Evolutionary conservation across 2,888 invertebrate species (phyloP).

Genomic region (Synergus itoensis): DNA sequence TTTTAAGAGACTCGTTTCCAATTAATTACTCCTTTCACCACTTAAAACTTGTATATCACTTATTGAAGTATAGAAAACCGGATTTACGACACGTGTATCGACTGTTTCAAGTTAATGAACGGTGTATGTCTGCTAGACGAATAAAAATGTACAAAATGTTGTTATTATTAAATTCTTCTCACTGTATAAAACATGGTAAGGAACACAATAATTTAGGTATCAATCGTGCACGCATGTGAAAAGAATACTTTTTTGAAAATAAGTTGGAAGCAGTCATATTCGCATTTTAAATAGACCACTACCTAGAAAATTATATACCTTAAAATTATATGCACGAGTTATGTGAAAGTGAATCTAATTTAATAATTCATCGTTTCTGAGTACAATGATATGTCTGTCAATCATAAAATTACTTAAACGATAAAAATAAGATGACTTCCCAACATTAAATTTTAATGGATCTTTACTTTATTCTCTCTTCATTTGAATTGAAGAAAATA

Average conservation of each 20-base stretch:
- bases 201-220: not conserved
- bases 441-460: not conserved
- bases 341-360: constrained; percentile 37
- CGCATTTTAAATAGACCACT: not conserved
- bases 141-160: too few relatives aligned
- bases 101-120: too few relatives aligned
- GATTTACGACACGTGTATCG: too few relatives aligned
- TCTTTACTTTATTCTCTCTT: not conserved
- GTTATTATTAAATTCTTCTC: too few relatives aligned
- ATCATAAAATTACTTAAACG: constrained; percentile 5
- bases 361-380: constrained; percentile 12
- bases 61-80: too few relatives aligned
- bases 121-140: too few relatives aligned
- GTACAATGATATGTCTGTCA: not conserved
- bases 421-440: not conserved
- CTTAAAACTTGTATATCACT: too few relatives aligned
- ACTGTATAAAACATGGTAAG: not conserved
- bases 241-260: not conserved
- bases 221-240: not conserved
- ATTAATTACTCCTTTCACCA: not conserved
- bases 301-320: constrained; percentile 27
- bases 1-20: not conserved
- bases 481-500: not conserved
- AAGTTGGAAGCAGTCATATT: not conserved
- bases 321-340: not conserved